These are phyloP conservation scores for Tangara arthus DNA, from an alignment of 2,797 vertebrate species.

Conservation along the genomic window DNA sequence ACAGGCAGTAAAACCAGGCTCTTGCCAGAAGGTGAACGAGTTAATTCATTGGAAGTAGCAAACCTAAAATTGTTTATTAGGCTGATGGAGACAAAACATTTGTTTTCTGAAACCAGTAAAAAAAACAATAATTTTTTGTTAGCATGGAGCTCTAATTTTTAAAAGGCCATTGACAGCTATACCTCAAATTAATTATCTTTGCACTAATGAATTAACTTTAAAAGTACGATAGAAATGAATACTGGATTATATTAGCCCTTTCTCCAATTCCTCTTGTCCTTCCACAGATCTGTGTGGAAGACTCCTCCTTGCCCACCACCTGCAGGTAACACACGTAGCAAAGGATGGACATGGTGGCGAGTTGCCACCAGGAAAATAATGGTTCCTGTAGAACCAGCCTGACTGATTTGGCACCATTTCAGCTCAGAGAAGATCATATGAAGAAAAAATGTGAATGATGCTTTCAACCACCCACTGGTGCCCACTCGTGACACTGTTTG, in stretches of 20 bases:
- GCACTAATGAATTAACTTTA: not conserved
- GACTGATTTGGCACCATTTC: not conserved
- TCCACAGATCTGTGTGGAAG: not conserved
- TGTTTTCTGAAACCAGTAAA: not conserved
- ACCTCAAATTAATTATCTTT: not conserved
- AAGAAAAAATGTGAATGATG: constrained; percentile 36
- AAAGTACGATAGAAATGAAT: not conserved
- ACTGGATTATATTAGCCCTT: not conserved
- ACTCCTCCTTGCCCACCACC: not conserved
- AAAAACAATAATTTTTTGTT: not conserved
- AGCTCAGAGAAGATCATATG: constrained; percentile 21
- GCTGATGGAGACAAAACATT: not conserved
- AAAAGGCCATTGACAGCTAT: not conserved
- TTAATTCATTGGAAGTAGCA: not conserved
- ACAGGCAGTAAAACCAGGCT: not conserved
- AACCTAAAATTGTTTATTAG: not conserved
- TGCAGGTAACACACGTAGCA: not conserved
- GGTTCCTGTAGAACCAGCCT: not conserved
- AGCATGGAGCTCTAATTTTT: not conserved
- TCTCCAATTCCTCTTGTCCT: not conserved
- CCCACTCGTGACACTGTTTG: constrained; percentile 51
- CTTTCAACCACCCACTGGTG: constrained; percentile 35
- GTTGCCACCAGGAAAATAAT: not conserved
- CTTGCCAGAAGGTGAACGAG: constrained; percentile 12
- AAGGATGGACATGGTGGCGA: not conserved